phyloP scores from a whole-genome alignment of 2,113 vertebrate genomes.

The Myiozetetes cayanensis region DNA sequence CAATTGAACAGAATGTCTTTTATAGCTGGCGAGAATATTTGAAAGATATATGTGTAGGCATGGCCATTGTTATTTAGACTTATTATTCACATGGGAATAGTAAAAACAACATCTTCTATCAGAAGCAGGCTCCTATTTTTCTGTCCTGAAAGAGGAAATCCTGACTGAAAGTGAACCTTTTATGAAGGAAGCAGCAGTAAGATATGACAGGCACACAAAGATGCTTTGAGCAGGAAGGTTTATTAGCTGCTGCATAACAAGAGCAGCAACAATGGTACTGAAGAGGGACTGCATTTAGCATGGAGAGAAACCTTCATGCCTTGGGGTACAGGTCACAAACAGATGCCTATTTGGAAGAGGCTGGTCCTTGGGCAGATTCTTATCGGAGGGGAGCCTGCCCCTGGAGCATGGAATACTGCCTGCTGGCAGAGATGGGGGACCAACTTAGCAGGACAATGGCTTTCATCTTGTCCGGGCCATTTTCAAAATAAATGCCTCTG shows the following conservation, averaged over 20 bases:
- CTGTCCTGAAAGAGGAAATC: constrained; percentile 23
- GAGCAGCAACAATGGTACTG: constrained; percentile 19
- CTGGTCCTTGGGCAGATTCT: neutral
- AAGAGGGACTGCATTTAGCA: constrained; percentile 12
- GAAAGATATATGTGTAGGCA: neutral
- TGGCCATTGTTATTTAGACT: constrained; percentile 6
- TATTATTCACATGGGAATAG: constrained; percentile 3
- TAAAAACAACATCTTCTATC: constrained; percentile 31
- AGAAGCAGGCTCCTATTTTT: constrained; percentile 20
- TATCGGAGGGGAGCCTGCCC: neutral
- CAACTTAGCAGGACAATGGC: neutral
- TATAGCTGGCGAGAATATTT: constrained; percentile 5
- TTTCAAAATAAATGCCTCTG: neutral
- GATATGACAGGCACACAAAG: constrained; percentile 36
- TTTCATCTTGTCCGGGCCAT: neutral
- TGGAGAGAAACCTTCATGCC: neutral
- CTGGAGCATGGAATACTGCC: neutral
- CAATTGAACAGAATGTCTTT: neutral
- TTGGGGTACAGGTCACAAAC: neutral
- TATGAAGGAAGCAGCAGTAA: constrained; percentile 16
- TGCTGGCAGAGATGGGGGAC: neutral
- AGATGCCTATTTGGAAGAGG: neutral
- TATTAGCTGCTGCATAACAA: constrained; percentile 38
- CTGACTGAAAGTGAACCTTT: neutral
- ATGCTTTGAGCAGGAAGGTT: constrained; percentile 36